Conservation (phyloP, 2,888 invertebrate species). For the Trissolcus brochymenae region DNA sequence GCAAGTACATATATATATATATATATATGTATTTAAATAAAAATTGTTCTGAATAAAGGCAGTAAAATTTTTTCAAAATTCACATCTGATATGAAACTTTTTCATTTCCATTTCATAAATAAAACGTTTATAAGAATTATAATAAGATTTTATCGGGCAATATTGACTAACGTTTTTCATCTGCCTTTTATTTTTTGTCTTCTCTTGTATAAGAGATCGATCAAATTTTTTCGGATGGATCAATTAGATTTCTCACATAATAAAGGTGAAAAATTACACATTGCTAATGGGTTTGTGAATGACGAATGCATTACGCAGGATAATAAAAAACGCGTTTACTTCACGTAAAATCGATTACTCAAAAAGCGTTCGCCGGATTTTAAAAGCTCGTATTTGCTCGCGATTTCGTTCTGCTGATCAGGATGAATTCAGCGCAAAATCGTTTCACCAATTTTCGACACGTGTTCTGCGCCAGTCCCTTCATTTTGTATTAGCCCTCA, state of each 20-base stretch:
- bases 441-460: constrained; percentile 43
- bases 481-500: constrained; percentile 46
- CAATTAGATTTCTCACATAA: constrained; percentile 14
- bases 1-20: constrained; percentile 13
- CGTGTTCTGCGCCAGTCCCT: constrained; percentile 8
- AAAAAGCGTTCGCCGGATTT: constrained; percentile 41
- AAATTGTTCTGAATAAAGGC: too few relatives aligned
- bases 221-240: not conserved
- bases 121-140: too few relatives aligned
- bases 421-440: constrained; percentile 47
- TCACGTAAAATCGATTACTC: constrained; percentile 41
- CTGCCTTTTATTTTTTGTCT: too few relatives aligned
- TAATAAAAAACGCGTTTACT: constrained; percentile 49
- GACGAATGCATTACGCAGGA: constrained; percentile 29
- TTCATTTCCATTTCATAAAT: too few relatives aligned
- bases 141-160: not conserved
- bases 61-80: too few relatives aligned
- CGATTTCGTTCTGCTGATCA: constrained; percentile 48
- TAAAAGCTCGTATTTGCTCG: constrained; percentile 43
- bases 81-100: too few relatives aligned
- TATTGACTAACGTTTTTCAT: not conserved
- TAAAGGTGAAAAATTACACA: constrained; percentile 12
- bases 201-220: not conserved
- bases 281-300: constrained; percentile 25
- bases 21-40: constrained; percentile 4